These are phyloP conservation scores for Zygogramma bicolorata DNA, from an alignment of 2,888 invertebrate genomes.

Conservation along the genomic window DNA sequence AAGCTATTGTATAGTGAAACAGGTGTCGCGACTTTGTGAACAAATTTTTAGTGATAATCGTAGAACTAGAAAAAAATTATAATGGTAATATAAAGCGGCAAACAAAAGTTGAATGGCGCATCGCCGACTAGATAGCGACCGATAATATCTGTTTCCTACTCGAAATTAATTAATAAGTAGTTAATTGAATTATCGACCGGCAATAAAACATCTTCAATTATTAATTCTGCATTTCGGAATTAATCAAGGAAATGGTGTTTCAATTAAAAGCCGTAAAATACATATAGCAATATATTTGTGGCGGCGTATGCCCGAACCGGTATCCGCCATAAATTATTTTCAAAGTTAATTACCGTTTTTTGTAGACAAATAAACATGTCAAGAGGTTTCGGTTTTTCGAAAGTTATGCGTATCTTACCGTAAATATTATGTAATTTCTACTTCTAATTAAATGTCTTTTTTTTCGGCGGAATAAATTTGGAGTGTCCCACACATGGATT, in stretches of 20 bases:
- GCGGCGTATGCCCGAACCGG: constrained; percentile 22
- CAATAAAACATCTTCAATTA: constrained; percentile 32
- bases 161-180: constrained; percentile 23
- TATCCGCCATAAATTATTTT: constrained; percentile 26
- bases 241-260: constrained; percentile 28
- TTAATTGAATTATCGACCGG: constrained; percentile 31
- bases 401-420: constrained; percentile 33
- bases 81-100: not conserved
- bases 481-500: constrained; percentile 26
- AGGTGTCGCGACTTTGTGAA: no score
- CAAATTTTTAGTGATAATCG: no score
- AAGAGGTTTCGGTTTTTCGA: constrained; percentile 28
- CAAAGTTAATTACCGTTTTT: constrained; percentile 36
- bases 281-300: constrained; percentile 12
- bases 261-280: constrained; percentile 15
- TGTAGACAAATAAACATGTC: constrained; percentile 37
- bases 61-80: no score
- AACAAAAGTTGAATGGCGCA: not conserved
- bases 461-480: constrained; percentile 25
- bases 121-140: not conserved
- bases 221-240: constrained; percentile 30
- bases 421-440: constrained; percentile 36
- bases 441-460: constrained; percentile 35
- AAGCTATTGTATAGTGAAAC: no score
- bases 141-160: not conserved